These are phyloP conservation scores for Cephus spinipes DNA, from an alignment of 2,888 invertebrate species.

Conservation along the genomic window DNA sequence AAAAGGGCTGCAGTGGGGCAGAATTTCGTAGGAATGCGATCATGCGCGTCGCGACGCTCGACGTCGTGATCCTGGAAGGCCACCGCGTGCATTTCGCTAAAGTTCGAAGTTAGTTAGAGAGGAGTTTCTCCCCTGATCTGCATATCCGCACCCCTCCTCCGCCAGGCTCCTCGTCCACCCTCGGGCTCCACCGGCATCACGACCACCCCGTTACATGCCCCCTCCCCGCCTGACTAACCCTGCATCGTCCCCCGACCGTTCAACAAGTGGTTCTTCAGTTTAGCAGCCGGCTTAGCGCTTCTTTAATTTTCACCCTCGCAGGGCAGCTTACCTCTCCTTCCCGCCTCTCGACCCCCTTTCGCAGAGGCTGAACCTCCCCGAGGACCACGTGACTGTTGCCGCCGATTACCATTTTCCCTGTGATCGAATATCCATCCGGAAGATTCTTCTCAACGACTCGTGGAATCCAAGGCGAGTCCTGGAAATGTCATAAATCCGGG, in stretches of 20 bases:
- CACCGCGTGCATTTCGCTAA: constrained; percentile 49
- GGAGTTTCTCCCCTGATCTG: constrained; percentile 59
- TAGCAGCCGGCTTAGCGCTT: constrained; percentile 65
- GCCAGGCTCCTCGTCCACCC: constrained; percentile 7
- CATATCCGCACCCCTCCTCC: constrained; percentile 53
- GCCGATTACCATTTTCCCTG: not conserved
- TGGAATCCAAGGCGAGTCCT: not conserved
- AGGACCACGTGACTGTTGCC: constrained; percentile 10
- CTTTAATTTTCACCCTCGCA: constrained; percentile 59
- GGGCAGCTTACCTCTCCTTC: constrained; percentile 12
- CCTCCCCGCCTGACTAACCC: constrained; percentile 24
- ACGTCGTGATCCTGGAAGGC: constrained; percentile 25
- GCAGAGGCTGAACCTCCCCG: not conserved
- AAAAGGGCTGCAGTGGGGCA: not conserved
- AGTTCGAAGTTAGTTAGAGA: constrained; percentile 65
- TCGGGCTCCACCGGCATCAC: constrained; percentile 25
- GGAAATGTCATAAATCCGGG: not conserved
- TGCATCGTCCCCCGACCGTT: constrained; percentile 46
- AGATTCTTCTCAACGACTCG: not conserved
- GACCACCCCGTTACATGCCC: constrained; percentile 17
- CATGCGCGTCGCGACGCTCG: not conserved
- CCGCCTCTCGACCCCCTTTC: not conserved
- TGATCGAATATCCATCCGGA: no score
- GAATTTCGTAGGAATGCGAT: not conserved
- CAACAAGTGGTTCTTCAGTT: constrained; percentile 67